phyloP scores from a whole-genome alignment of 1,140 invertebrate genomes.

The Lordiphosa clarofinis region DNA sequence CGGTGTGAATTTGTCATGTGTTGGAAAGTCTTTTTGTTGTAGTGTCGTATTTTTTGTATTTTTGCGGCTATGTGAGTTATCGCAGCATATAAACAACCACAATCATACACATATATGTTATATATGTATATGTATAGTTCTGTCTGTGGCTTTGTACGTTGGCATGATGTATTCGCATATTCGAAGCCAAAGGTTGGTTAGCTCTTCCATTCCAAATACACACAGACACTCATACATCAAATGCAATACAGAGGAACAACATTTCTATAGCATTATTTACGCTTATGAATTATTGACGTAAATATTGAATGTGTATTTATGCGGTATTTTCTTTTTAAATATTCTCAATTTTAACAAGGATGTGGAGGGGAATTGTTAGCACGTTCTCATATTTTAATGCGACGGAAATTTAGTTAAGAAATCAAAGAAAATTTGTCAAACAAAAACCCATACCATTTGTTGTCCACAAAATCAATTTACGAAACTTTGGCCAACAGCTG shows the following conservation, averaged over 20 bases:
- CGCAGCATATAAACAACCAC: slow-evolving; percentile 34
- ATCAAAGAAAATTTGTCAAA: slow-evolving; percentile 3
- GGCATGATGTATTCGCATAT: slow-evolving; percentile 46
- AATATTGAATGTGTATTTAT: slow-evolving; percentile 49
- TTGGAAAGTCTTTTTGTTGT: slow-evolving; percentile 21
- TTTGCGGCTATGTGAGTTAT: slow-evolving; percentile 40
- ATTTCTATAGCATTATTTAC: slow-evolving; percentile 53
- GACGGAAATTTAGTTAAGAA: no score
- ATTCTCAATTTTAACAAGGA: slow-evolving; percentile 10
- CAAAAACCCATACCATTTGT: neutral
- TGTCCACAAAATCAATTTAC: slow-evolving; percentile 8
- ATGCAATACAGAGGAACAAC: slow-evolving; percentile 6
- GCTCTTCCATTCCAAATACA: slow-evolving; percentile 10
- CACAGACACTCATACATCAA: neutral
- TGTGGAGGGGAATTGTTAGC: no score
- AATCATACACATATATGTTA: slow-evolving; percentile 36
- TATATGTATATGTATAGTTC: slow-evolving; percentile 22
- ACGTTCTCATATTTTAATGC: no score
- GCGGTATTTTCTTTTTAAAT: slow-evolving; percentile 39
- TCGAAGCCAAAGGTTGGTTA: slow-evolving; percentile 34
- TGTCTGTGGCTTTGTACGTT: slow-evolving; percentile 37
- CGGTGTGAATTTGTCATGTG: slow-evolving; percentile 78
- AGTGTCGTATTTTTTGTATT: slow-evolving; percentile 20
- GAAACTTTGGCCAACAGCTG: slow-evolving; percentile 32
- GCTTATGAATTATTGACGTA: slow-evolving; percentile 55